Base-by-base conservation (phyloP, 2,888 invertebrate genomes). In the Athalia cordata region DNA sequence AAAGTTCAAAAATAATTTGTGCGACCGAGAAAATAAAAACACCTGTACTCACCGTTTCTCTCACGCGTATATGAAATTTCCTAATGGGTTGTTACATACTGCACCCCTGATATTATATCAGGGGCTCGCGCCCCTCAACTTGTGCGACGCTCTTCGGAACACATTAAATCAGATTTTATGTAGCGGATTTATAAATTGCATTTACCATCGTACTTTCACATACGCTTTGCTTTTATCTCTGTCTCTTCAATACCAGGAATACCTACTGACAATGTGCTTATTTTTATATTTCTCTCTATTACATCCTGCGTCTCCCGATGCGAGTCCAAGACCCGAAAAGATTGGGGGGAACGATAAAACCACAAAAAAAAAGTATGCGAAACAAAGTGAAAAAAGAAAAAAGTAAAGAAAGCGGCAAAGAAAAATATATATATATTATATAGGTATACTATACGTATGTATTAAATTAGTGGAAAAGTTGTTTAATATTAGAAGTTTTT, bases 401-500 rank as follows among this genome's bases (percentile, higher is more conserved):
- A 9, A 5, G 49, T 67, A 61, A 49, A 77, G 15, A 67, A 77
- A 52, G 57, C 67, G 72, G 70, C 75, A 70, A 15, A 57, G 55
- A 64, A 29, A 62, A 52, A 62, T 15, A 75, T 15, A 76, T 62
- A 52, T 77, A 78, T 79, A 79, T 78, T 78, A 77, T 81, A 80
- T 80, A 29, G 29, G n/a, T 77, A 78, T 79, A 79, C 78, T 78
- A 77, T 81, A 29, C 2, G 29, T 29, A 80, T 80, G 78, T 79
- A 80, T 80, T 80, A 86, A 87, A 87, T 87, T 86, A 86, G 85
- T 83, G 82, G 80, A 74, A 85, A 87, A 86, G 85, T 87, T 86
- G 85, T 85, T 87, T 84, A 85, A 86, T 87, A 85, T 83, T 83
- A 81, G 85, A 87, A 87, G 84, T 86, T 87, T 80, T 82, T 83